Conservation (phyloP, 1,140 invertebrate species). For the Anastrepha obliqua region DNA sequence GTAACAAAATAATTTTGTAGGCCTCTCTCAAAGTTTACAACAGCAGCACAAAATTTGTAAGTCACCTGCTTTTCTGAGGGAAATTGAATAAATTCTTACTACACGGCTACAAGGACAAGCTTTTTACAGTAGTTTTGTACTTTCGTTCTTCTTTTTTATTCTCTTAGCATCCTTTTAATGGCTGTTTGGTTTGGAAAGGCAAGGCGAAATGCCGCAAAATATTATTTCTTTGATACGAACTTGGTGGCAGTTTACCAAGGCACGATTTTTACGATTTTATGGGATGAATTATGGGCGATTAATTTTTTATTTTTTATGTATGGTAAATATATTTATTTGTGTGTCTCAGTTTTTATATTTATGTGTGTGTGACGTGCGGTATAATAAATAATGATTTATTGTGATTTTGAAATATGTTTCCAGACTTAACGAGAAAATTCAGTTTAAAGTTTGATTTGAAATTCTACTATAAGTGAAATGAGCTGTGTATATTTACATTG, state of each 20-base stretch:
- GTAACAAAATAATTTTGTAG: constrained; percentile 32
- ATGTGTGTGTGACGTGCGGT: too few species aligned
- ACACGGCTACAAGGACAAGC: constrained; percentile 10
- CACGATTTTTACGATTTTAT: neutral
- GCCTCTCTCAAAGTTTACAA: constrained; percentile 12
- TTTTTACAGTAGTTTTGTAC: neutral
- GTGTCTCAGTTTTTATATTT: too few species aligned
- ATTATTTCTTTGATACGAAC: neutral
- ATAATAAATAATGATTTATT: too few species aligned
- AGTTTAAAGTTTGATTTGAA: too few species aligned
- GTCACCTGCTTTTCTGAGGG: neutral
- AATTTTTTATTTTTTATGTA: too few species aligned
- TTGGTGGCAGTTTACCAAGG: neutral
- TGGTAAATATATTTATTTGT: too few species aligned
- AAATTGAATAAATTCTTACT: constrained; percentile 44
- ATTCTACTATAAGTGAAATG: too few species aligned
- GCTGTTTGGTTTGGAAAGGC: constrained; percentile 6
- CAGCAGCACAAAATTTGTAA: neutral
- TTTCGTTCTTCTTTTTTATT: neutral
- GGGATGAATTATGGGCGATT: too few species aligned
- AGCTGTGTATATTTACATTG: too few species aligned
- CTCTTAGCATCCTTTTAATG: constrained; percentile 19
- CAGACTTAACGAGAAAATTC: too few species aligned
- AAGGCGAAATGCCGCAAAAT: constrained; percentile 10
- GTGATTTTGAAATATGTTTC: too few species aligned